A percentile compares a stretch with the other conserved stretches of the same genome.
phyloP scores from a whole-genome alignment of 1,140 invertebrate genomes.

The Gyrodactylus salaris region DNA sequence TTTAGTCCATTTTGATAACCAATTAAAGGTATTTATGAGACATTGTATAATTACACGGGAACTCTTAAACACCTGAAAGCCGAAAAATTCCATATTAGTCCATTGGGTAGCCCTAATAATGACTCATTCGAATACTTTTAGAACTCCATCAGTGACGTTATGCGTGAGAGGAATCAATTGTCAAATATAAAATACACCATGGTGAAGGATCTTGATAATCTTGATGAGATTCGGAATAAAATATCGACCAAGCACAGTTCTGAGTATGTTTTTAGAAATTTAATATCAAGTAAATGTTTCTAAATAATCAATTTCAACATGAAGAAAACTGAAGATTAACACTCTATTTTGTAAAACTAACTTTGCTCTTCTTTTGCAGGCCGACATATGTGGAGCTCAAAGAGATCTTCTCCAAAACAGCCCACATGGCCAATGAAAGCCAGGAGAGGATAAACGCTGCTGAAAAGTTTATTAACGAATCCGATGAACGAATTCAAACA shows the following conservation, averaged over 20 bases:
- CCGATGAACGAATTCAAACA: neutral
- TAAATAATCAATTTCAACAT: no score
- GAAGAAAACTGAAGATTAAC: no score
- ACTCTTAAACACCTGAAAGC: no score
- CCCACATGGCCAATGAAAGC: neutral
- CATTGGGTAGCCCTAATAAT: no score
- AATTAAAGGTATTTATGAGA: no score
- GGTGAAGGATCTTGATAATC: neutral
- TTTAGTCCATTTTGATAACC: no score
- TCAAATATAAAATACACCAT: neutral
- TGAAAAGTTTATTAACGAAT: neutral
- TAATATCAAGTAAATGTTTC: no score
- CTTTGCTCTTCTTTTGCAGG: no score
- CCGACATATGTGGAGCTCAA: neutral
- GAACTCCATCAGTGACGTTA: neutral
- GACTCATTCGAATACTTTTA: neutral
- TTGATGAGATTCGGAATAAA: neutral
- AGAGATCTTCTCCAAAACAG: neutral
- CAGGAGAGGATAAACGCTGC: neutral
- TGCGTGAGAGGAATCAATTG: neutral
- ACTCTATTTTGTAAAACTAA: no score
- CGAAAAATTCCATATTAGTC: no score
- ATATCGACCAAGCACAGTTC: neutral
- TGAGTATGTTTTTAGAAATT: neutral
- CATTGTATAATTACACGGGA: no score